These are phyloP conservation scores for Plagiodera versicolora DNA, from an alignment of 2,888 invertebrate species.

Conservation along the genomic window DNA sequence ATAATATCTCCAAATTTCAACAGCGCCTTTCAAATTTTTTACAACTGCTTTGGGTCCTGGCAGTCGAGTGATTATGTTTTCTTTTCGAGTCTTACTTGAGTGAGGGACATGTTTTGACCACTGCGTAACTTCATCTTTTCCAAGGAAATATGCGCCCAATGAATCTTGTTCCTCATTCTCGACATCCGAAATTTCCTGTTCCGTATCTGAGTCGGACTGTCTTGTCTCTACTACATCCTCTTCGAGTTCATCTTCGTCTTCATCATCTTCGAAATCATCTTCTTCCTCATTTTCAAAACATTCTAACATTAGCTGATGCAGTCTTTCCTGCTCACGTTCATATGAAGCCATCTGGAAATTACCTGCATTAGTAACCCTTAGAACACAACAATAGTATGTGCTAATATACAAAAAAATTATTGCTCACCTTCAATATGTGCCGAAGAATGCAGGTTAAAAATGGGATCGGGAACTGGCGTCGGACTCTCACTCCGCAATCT, in stretches of 20 bases:
- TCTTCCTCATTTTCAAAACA: slow-evolving; percentile 10
- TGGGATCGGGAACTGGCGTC: slow-evolving; percentile 5
- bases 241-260: slow-evolving; percentile 15
- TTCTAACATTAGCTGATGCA: slow-evolving; percentile 19
- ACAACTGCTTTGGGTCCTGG: slow-evolving; percentile 13
- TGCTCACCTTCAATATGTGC: slow-evolving; percentile 1
- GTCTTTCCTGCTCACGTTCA: slow-evolving; percentile 3
- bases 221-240: slow-evolving; percentile 7
- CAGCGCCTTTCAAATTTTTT: slow-evolving; percentile 15
- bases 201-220: slow-evolving; percentile 13
- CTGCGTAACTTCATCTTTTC: slow-evolving; percentile 4
- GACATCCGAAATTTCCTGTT: slow-evolving; percentile 16
- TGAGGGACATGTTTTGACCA: slow-evolving; percentile 16
- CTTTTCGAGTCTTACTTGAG: slow-evolving; percentile 12
- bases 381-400: background rate
- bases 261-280: slow-evolving; percentile 10
- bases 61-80: slow-evolving; percentile 8
- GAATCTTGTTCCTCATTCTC: slow-evolving; percentile 7
- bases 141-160: slow-evolving; percentile 7
- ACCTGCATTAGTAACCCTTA: background rate
- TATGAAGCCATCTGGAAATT: slow-evolving; percentile 1
- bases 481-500: slow-evolving; percentile 6
- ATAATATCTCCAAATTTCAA: slow-evolving; percentile 18
- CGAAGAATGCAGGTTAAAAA: slow-evolving; percentile 4
- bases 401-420: slow-evolving; percentile 6